phyloP scores from a whole-genome alignment of 2,797 vertebrate genomes.

The Coracias cyanogaster region DNA sequence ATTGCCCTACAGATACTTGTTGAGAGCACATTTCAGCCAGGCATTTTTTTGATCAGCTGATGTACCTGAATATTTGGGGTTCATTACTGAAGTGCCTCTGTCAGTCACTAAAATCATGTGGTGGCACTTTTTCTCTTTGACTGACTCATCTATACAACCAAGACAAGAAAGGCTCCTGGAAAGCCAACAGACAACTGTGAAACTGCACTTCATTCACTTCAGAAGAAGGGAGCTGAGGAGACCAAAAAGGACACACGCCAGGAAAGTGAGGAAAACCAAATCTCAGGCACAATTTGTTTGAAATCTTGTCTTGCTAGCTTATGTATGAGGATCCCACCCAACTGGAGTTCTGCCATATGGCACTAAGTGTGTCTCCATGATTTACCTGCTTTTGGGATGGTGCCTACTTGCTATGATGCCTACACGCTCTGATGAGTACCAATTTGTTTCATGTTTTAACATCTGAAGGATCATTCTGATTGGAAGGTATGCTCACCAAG shows the following conservation, averaged over 20 bases:
- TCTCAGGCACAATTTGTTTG: neutral
- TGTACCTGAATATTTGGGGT: neutral
- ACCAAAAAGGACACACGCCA: neutral
- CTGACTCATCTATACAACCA: neutral
- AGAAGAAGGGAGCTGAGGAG: neutral
- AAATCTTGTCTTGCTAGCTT: neutral
- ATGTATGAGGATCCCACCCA: neutral
- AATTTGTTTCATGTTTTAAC: neutral
- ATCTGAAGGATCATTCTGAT: neutral
- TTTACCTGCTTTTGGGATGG: neutral
- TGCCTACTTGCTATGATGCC: neutral
- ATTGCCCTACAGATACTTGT: neutral
- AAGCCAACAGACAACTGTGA: neutral
- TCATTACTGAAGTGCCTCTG: neutral
- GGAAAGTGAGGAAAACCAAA: neutral
- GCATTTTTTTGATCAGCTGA: neutral
- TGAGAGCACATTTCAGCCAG: neutral
- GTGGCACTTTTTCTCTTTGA: neutral
- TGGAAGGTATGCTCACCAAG: neutral
- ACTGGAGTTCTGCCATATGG: neutral
- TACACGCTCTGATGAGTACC: fast-evolving
- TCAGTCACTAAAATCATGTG: neutral
- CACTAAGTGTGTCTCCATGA: neutral
- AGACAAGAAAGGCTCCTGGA: neutral
- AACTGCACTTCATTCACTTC: neutral